Base-by-base conservation (phyloP, 2,797 vertebrate genomes). In the Naso thynnoides region DNA sequence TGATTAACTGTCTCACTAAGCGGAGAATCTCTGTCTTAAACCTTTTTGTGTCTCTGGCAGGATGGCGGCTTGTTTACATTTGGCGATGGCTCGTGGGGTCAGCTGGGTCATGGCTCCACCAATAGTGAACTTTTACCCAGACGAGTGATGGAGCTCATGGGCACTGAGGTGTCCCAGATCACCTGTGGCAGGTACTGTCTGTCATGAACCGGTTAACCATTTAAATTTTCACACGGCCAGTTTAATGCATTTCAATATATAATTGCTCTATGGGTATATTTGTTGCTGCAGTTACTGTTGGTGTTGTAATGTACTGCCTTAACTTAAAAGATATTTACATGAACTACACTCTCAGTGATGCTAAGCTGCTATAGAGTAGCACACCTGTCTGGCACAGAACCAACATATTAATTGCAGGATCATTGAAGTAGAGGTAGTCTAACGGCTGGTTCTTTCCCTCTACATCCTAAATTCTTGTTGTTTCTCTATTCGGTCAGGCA, bases 41-140 rank as follows among this genome's bases (percentile, higher is more conserved):
- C n/a, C 45, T 1, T 21, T 0, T 38, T 53, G 29, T 80, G 16
- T 72, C 15, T 78, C 27, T 61, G 79, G 59, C 85, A 97, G 97
- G 96, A 95, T 57, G 97, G 97, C 47, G 97, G 97, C 47, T 91
- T 97, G 89, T 98, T 97, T 90, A 98, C 96, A 1, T 97, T 97
- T 86, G 97, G 97, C 49, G 94, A 95, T 36, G 96, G 96, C 69
- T 96, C 95, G 1, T 94, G 92, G 0, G 97, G 97, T 64, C 97
- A 97, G 64, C 93, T 97, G 86, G 97, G 97, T 44, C 97, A 98
- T 0, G 96, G 96, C 77, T 96, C 96, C 73, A 94, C 92, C 90
- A 95, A 96, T 29, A 95, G 95, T 23, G 97, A 98, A 83, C 94
- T 96, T 74, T 93, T 97, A 85, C 97, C 96, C 70, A 94, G 96